Conservation (phyloP, 23 tunicate species). For the Halocynthia roretzi region DNA sequence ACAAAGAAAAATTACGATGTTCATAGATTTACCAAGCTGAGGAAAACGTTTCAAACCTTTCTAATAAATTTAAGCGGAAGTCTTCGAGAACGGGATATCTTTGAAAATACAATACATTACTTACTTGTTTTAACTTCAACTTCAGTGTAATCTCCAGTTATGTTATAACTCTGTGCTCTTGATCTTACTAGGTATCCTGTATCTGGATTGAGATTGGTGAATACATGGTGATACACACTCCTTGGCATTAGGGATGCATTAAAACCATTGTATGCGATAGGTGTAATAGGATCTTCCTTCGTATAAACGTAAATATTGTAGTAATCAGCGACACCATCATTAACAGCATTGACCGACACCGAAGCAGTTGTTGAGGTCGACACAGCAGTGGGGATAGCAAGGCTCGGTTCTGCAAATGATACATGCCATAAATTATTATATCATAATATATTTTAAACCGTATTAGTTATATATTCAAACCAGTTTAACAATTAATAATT, state of each 20-base stretch:
- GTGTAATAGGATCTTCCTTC: neutral
- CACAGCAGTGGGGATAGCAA: conserved; percentile 13
- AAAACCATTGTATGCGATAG: neutral
- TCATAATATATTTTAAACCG: too few relatives aligned
- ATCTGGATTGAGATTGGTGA: conserved; percentile 32
- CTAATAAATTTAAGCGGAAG: too few relatives aligned
- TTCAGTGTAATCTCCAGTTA: conserved; percentile 1
- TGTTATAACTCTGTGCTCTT: conserved; percentile 19
- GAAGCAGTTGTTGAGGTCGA: conserved; percentile 29
- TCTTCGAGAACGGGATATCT: too few relatives aligned
- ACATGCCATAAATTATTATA: too few relatives aligned
- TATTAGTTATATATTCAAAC: too few relatives aligned
- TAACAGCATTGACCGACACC: conserved; percentile 20
- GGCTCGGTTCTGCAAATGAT: conserved; percentile 33
- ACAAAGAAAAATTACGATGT: neutral
- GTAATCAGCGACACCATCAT: conserved; percentile 41
- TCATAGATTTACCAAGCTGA: neutral
- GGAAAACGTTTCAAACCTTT: neutral
- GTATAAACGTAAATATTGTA: conserved; percentile 5
- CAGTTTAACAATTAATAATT: too few relatives aligned
- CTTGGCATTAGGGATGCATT: neutral
- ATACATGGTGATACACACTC: conserved; percentile 11
- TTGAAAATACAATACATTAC: neutral
- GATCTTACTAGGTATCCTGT: conserved; percentile 19
- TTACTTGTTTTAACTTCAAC: conserved; percentile 23